Evolutionary conservation across 2,888 invertebrate species (phyloP).

Genomic region (Erebia palarica): DNA sequence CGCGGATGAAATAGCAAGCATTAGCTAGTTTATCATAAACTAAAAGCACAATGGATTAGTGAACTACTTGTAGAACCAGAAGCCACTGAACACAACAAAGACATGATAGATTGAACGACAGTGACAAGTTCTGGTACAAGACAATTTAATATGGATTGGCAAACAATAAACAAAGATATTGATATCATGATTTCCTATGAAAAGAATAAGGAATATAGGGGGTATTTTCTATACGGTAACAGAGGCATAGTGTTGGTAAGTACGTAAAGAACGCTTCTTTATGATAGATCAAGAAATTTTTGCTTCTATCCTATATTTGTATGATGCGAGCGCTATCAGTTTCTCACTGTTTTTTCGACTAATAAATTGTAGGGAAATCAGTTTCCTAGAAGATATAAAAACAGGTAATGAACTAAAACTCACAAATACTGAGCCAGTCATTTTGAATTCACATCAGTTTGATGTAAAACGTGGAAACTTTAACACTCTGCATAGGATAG

Average conservation of each 20-base stretch:
- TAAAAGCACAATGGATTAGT: background rate
- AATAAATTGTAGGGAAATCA: no score
- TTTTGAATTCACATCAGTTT: constrained; percentile 7
- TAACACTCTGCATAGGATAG: constrained; percentile 38
- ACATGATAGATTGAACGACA: constrained; percentile 23
- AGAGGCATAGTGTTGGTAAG: no score
- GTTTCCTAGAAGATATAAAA: no score
- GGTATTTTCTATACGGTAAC: background rate
- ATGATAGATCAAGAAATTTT: no score
- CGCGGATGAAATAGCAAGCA: no score
- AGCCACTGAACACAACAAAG: constrained; percentile 19
- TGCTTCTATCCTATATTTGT: no score
- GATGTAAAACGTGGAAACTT: constrained; percentile 19
- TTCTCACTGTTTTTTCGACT: no score
- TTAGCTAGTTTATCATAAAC: no score
- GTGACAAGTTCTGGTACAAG: constrained; percentile 19
- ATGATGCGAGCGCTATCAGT: no score
- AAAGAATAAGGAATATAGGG: background rate
- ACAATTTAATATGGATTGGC: constrained; percentile 12
- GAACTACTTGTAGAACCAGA: constrained; percentile 1
- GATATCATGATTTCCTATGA: background rate
- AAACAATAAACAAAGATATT: constrained; percentile 6
- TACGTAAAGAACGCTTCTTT: no score
- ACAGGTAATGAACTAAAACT: no score
- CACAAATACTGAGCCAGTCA: background rate